These are phyloP conservation scores for Drosophila neutralis DNA, from an alignment of 2,888 invertebrate genomes.

Conservation along the genomic window DNA sequence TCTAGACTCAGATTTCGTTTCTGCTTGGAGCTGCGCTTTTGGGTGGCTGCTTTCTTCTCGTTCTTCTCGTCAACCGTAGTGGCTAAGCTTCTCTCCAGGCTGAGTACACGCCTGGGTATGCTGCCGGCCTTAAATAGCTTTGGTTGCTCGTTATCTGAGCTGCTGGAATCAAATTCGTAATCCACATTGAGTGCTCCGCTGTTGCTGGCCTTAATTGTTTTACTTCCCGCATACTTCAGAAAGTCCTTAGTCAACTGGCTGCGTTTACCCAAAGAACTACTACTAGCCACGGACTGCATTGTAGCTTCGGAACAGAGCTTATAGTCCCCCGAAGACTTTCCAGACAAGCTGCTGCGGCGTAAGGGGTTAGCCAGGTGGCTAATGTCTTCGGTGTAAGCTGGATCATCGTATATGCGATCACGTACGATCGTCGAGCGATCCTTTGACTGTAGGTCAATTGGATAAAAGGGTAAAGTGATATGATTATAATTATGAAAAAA, in stretches of 20 bases:
- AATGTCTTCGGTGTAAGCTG: slow-evolving; percentile 85
- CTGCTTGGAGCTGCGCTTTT: slow-evolving; percentile 82
- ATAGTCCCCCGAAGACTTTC: slow-evolving; percentile 53
- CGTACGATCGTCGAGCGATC: slow-evolving; percentile 84
- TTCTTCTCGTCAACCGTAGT: slow-evolving; percentile 45
- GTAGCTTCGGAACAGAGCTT: slow-evolving; percentile 27
- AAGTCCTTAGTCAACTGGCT: slow-evolving; percentile 80
- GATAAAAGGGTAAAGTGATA: neutral
- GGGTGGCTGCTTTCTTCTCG: slow-evolving; percentile 61
- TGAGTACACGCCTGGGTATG: slow-evolving; percentile 78
- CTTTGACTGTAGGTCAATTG: slow-evolving; percentile 72
- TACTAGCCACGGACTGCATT: slow-evolving; percentile 40
- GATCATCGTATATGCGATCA: slow-evolving; percentile 84
- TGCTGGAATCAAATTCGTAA: slow-evolving; percentile 75
- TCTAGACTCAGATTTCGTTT: slow-evolving; percentile 83
- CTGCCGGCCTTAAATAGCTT: slow-evolving; percentile 56
- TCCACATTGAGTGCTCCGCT: slow-evolving; percentile 16
- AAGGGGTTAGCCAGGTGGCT: slow-evolving; percentile 84
- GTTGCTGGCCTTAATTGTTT: slow-evolving; percentile 57
- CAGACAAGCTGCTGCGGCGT: slow-evolving; percentile 71
- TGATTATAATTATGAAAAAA: neutral
- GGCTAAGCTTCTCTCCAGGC: slow-evolving; percentile 78
- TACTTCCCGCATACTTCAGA: slow-evolving; percentile 68
- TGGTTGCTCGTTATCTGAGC: slow-evolving; percentile 76
- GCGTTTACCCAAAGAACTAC: slow-evolving; percentile 76